These are phyloP conservation scores for Caloenas nicobarica DNA, from an alignment of 2,113 vertebrate species.

Conservation along the genomic window DNA sequence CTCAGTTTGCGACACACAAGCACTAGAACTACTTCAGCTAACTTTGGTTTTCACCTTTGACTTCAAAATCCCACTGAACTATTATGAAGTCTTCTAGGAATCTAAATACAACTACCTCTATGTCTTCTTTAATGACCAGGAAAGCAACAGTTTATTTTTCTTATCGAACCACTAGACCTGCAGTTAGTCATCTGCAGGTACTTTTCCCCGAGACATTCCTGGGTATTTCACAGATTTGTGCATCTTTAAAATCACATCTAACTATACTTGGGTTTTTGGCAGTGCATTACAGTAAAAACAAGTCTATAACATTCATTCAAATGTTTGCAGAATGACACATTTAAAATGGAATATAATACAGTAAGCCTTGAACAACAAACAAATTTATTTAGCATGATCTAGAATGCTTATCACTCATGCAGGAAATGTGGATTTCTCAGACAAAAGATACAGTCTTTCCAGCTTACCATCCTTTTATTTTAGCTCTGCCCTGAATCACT, in stretches of 20 bases:
- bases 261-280: not conserved
- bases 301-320: not conserved
- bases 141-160: not conserved
- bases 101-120: not conserved
- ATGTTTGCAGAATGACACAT: not conserved
- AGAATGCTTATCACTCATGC: not conserved
- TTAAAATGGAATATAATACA: not conserved
- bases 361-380: not conserved
- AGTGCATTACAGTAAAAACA: not conserved
- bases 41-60: not conserved
- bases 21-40: not conserved
- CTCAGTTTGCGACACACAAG: not conserved
- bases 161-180: not conserved
- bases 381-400: not conserved
- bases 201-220: not conserved
- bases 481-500: not conserved
- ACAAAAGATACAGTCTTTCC: not conserved
- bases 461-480: not conserved
- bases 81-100: not conserved
- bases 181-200: not conserved
- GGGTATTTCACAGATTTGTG: not conserved
- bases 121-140: not conserved
- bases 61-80: not conserved
- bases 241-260: not conserved
- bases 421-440: not conserved